A percentile compares a stretch with the other conserved stretches of the same genome.
phyloP scores from a whole-genome alignment of 1,140 invertebrate genomes.

The Eumaeus atala region DNA sequence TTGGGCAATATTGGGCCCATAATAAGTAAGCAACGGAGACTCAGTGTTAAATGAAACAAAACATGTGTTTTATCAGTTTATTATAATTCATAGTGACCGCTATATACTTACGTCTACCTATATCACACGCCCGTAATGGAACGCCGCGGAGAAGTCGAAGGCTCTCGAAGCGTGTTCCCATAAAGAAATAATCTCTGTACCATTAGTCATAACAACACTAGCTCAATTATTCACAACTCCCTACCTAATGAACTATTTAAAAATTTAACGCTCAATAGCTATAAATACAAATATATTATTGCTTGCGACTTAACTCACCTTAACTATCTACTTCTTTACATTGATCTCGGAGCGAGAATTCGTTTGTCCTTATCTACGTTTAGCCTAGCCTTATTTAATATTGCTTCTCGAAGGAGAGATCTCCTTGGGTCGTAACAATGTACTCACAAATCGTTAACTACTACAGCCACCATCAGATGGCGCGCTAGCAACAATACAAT shows the following conservation, averaged over 20 bases:
- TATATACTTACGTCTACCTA: slow-evolving; percentile 69
- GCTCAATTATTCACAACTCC: slow-evolving; percentile 66
- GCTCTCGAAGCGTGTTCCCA: slow-evolving; percentile 30
- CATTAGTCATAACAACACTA: slow-evolving; percentile 67
- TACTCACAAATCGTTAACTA: slow-evolving; percentile 39
- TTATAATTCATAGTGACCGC: slow-evolving; percentile 67
- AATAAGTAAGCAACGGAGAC: no score
- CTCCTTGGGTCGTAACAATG: slow-evolving; percentile 57
- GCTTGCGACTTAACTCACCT: slow-evolving; percentile 57
- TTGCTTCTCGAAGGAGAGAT: slow-evolving; percentile 66
- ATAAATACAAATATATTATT: slow-evolving; percentile 74
- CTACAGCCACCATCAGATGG: slow-evolving; percentile 61
- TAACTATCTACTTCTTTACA: slow-evolving; percentile 60
- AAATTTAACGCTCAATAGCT: slow-evolving; percentile 72
- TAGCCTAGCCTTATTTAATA: slow-evolving; percentile 60
- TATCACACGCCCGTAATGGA: slow-evolving; percentile 68
- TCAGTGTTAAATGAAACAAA: slow-evolving; percentile 25
- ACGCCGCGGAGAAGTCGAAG: slow-evolving; percentile 26
- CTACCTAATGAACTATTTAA: slow-evolving; percentile 64
- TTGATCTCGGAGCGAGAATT: slow-evolving; percentile 70
- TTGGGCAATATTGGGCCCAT: no score
- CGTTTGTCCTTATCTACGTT: slow-evolving; percentile 59
- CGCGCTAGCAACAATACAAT: slow-evolving; percentile 41
- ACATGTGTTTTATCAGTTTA: slow-evolving; percentile 57
- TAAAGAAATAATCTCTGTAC: slow-evolving; percentile 57